Percentiles rank a stretch among this genome's conserved stretches.
phyloP scores from a whole-genome alignment of 2,888 invertebrate species.

The Drosophila limbata region DNA sequence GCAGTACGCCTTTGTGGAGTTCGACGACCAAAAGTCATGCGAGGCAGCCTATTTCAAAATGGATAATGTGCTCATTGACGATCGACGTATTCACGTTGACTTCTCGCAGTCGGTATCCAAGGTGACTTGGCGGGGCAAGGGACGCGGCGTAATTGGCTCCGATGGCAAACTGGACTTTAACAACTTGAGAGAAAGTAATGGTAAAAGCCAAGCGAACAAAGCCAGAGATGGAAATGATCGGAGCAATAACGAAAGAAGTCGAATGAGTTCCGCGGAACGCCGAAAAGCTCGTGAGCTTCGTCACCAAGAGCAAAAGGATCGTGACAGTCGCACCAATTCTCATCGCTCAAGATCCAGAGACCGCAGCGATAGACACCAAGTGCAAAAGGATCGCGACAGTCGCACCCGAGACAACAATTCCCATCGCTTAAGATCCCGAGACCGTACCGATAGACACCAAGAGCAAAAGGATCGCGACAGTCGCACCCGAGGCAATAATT shows the following conservation, averaged over 20 bases:
- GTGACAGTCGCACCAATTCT: conserved; percentile 22
- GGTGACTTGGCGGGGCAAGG: conserved; percentile 95
- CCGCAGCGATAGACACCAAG: conserved; percentile 56
- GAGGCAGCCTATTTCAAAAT: conserved; percentile 99
- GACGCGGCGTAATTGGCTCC: conserved; percentile 88
- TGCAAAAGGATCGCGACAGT: conserved; percentile 52
- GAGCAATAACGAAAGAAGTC: conserved; percentile 21
- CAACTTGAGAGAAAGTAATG: conserved; percentile 60
- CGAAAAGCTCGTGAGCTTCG: conserved; percentile 69
- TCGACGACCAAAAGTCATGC: conserved; percentile 95
- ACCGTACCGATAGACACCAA: conserved; percentile 57
- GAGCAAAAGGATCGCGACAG: conserved; percentile 52
- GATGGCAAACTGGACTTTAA: conserved; percentile 80
- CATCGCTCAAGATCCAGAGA: conserved; percentile 30
- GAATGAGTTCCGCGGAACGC: conserved; percentile 62
- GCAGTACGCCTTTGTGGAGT: conserved; percentile 99
- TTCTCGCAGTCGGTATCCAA: conserved; percentile 99
- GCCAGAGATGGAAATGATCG: conserved; percentile 10
- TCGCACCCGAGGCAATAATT: conserved; percentile 8
- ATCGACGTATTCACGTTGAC: conserved; percentile 99
- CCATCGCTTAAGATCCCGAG: conserved; percentile 27
- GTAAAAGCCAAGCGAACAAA: conserved; percentile 13
- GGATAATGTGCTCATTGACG: conserved; percentile 99
- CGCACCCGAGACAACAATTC: conserved; percentile 7
- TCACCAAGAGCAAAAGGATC: conserved; percentile 64